Evolutionary conservation across 2,888 invertebrate genomes (phyloP), one percentile per base, ranked within the genome.

Genomic region (Pycnomerus fuliginosus): DNA sequence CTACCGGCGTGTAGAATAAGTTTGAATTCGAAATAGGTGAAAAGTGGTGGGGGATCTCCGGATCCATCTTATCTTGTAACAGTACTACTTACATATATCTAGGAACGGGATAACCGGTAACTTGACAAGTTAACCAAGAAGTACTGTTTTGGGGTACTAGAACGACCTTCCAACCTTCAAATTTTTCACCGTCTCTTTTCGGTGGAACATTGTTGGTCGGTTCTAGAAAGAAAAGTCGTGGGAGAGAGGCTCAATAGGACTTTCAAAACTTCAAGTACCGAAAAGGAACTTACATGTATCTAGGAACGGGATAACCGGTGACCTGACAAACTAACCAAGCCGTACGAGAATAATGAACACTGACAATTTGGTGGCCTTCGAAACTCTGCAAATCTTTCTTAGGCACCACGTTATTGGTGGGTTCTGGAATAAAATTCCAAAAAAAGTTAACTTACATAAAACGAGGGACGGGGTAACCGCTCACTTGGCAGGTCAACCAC

Each of bases 401-500:
- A 51, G 82, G 82, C 50, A 78, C 71, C 35, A 82, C 80, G 65
- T 82, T 82, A 73, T 80, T 79, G 39, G 80, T 82, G 34, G 83
- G 82, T 58, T 72, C 72, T 71, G 63, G 35, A 65, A 56, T 14
- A 35, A 34, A 40, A 46, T 33, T 36, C 2, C 31, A 40, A 34
- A 32, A 11, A 16, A 13, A 13, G 58, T 72, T 68, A 28, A 78
- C 79, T 78, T 80, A 85, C 85, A 83, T 81, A 78, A 79, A 83
- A 56, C 79, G 64, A 50, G 85, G 85, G 52, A 79, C 80, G 47
- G 86, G 86, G 67, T 76, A 85, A 62, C 82, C 83, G 65, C 82
- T 80, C 53, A 83, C 80, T 69, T 82, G 81, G 71, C 85, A 86
- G 56, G 81, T 79, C 67, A 87, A 72, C 69, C 82, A 83, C 53